These are phyloP conservation scores for Caenorhabditis remanei DNA, from an alignment of 1,140 invertebrate species.

Conservation along the genomic window DNA sequence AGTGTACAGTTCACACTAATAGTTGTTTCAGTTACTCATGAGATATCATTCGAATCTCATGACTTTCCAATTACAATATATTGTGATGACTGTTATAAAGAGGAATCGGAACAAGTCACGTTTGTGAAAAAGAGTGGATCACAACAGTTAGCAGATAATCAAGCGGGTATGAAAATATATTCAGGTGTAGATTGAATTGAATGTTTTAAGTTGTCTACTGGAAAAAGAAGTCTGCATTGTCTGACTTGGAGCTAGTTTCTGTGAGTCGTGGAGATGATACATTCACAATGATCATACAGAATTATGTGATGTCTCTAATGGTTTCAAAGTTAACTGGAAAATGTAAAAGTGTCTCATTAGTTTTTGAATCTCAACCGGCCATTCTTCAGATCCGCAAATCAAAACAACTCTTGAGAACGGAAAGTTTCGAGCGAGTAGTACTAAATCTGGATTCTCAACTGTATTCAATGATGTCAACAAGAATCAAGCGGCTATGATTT, in stretches of 20 bases:
- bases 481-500: constrained; percentile 12
- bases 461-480: constrained; percentile 15
- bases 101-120: not conserved
- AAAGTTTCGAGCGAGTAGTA: not conserved
- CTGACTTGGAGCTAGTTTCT: not conserved
- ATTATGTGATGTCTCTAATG: not conserved
- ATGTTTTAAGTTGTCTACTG: not conserved
- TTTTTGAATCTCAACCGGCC: not conserved
- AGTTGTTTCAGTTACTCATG: not conserved
- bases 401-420: not conserved
- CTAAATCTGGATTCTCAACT: not conserved
- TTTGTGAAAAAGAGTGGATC: not conserved
- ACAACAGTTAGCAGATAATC: not conserved
- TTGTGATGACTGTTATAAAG: constrained; percentile 9
- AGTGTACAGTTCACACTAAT: not conserved
- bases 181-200: not conserved
- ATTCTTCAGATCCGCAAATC: not conserved
- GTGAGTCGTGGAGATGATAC: constrained; percentile 12
- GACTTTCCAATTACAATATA: not conserved
- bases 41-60: not conserved
- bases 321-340: not conserved
- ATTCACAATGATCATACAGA: constrained; percentile 16
- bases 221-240: not conserved
- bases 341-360: not conserved
- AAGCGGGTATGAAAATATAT: not conserved